Percentiles rank a stretch among this genome's conserved stretches.
These are phyloP conservation scores for Archips crataeganus DNA, from an alignment of 2,888 invertebrate genomes.

Conservation along the genomic window DNA sequence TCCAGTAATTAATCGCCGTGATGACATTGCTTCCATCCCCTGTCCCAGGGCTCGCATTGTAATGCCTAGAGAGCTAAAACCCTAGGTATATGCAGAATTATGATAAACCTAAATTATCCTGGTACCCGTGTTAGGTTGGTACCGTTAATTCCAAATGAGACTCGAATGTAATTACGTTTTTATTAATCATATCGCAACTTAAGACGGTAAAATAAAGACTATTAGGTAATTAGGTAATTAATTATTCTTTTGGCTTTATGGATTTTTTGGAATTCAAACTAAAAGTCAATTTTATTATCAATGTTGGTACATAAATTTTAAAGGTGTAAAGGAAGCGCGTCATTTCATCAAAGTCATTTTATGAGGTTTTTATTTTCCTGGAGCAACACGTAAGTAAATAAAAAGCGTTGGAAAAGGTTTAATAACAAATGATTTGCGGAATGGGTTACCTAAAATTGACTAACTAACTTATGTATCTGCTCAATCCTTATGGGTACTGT, in stretches of 20 bases:
- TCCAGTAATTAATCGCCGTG: conserved; percentile 84
- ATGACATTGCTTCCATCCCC: conserved; percentile 69
- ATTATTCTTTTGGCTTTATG: too few species aligned
- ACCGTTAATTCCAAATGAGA: neutral
- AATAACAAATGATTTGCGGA: neutral
- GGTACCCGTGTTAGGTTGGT: neutral
- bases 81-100: conserved; percentile 5
- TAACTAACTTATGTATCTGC: neutral
- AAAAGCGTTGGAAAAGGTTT: neutral
- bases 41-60: conserved; percentile 56
- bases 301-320: too few species aligned
- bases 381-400: too few species aligned
- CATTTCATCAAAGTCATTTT: too few species aligned
- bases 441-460: neutral
- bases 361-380: too few species aligned
- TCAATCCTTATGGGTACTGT: neutral
- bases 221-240: too few species aligned
- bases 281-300: too few species aligned
- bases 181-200: neutral
- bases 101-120: too few species aligned
- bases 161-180: neutral
- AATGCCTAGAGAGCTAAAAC: conserved; percentile 46
- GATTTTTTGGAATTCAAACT: too few species aligned
- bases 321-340: too few species aligned
- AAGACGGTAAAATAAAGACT: too few species aligned